Evolutionary conservation across 2,888 invertebrate species (phyloP).

Genomic region (Eulithis prunata): DNA sequence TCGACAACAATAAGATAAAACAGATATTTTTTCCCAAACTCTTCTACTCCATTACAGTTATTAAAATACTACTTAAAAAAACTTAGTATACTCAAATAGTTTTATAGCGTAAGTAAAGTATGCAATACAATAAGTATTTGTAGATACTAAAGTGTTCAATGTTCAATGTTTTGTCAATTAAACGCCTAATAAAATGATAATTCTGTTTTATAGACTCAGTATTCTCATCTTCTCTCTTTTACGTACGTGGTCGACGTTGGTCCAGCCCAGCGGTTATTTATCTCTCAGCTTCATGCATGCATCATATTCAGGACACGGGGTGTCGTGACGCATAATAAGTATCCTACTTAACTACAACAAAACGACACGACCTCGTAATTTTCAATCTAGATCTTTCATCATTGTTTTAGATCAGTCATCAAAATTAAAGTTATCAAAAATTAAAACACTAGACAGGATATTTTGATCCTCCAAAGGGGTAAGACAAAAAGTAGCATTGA

Average conservation of each 20-base stretch:
- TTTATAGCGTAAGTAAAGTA: too few species aligned
- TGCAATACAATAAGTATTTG: too few species aligned
- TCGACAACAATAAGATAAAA: slow-evolving; percentile 5
- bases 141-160: too few species aligned
- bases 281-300: slow-evolving; percentile 12
- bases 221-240: background rate
- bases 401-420: too few species aligned
- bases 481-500: slow-evolving; percentile 5
- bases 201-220: too few species aligned
- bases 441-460: background rate
- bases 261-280: slow-evolving; percentile 3
- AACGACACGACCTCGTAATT: background rate
- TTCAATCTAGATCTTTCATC: too few species aligned
- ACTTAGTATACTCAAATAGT: too few species aligned
- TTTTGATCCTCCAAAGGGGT: slow-evolving; percentile 17
- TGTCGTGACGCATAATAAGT: slow-evolving; percentile 18
- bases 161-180: too few species aligned
- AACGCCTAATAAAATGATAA: too few species aligned
- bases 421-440: background rate
- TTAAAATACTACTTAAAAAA: too few species aligned
- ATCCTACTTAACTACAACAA: background rate
- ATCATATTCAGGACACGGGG: slow-evolving; percentile 19
- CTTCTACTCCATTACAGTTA: too few species aligned
- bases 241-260: background rate
- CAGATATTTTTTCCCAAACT: background rate